These are phyloP conservation scores for Machaerirhynchus nigripectus DNA, from an alignment of 2,113 vertebrate genomes.

Conservation along the genomic window DNA sequence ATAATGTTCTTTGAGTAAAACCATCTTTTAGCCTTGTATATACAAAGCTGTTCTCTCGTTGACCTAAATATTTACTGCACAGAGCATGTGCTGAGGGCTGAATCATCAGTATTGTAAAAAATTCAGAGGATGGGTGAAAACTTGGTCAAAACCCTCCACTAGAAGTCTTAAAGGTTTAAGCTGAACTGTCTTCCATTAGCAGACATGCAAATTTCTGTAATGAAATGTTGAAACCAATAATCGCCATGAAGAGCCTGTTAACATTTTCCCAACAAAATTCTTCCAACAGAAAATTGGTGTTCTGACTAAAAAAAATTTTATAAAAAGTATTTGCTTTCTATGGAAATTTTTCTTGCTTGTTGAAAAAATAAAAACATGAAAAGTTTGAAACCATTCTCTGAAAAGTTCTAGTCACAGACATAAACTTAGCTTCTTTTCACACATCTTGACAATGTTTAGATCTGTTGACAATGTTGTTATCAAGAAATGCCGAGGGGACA, in stretches of 20 bases:
- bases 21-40: background rate
- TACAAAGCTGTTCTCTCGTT: background rate
- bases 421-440: constrained; percentile 64
- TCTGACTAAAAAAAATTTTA: background rate
- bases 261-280: background rate
- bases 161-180: background rate
- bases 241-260: background rate
- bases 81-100: background rate
- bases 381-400: constrained; percentile 54
- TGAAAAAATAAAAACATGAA: constrained; percentile 8
- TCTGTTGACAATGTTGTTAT: constrained; percentile 66
- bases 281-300: background rate
- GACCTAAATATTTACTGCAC: background rate
- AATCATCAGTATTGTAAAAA: background rate
- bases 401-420: constrained; percentile 53
- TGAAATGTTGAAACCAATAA: background rate
- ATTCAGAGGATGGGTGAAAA: background rate
- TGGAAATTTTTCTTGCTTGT: background rate
- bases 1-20: background rate
- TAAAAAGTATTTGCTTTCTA: background rate
- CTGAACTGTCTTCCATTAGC: background rate
- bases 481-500: constrained; percentile 58
- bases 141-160: background rate
- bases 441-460: constrained; percentile 65
- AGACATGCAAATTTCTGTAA: background rate